Base-by-base conservation (phyloP, 2,888 invertebrate genomes). In the Euplagia quadripunctaria region DNA sequence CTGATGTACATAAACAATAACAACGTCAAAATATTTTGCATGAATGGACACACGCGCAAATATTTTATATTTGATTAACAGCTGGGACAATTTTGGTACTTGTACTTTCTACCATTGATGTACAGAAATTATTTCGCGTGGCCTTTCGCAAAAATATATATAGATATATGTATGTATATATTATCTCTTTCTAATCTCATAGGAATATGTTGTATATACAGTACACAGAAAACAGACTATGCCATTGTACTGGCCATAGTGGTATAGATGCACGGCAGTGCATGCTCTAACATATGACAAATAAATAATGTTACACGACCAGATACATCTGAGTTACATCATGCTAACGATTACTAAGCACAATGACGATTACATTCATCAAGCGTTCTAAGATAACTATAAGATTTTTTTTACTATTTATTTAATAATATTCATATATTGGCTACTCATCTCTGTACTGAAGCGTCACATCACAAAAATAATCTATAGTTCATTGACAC, bases 331-430 rank as follows among this genome's bases (percentile, higher is more conserved):
- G 93, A 92, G 93, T 93, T 92, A 93, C 92, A 93, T 91, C 93
- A 92, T 91, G 93, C 94, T 94, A 94, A 93, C 93, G 90, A 92
- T 93, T 91, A 92, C 95, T 95, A 95, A 94, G 94, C 95, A 96
- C 95, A 94, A 94, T 94, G 94, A 95, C 94, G 91, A 93, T 92
- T 94, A 95, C 94, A 95, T 92, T 94, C 92, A 95, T 94, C 92
- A 96, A 95, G 95, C 96, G 89, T 89, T 91, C 94, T 94, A 95
- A 94, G 87, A 91, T 92, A 93, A 90, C 92, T 94, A 95, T 89
- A 91, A 90, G 87, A 87, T 89, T 91, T 90, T 85, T 91, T 85
- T 73, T 89, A 90, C 92, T 93, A 93, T 90, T 91, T 90, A 89
- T 90, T 93, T 91, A 91, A 91, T 91, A 88, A 91, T 91, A 89